Evolutionary conservation across 1,140 invertebrate genomes (phyloP), one percentile per base, ranked within the genome.

Genomic region (Neuroterus valhalla): DNA sequence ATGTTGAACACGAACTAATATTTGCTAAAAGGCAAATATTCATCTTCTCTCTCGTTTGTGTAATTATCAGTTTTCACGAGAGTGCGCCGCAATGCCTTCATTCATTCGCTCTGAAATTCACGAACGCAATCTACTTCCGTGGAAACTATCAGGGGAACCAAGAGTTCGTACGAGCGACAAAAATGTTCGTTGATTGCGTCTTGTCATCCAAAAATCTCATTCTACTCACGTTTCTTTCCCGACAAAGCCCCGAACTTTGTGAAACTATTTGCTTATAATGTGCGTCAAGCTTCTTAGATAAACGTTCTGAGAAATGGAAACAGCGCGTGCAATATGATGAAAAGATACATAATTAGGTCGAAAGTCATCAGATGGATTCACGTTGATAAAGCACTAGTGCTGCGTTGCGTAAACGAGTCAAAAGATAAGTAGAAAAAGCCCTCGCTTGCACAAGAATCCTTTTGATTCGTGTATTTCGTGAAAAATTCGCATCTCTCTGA

Each of bases 51-150:
- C 52, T 62, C 23, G 52, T 62, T 62, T 62, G 52, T 62, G 52
- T 62, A 62, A 62, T 62, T 62, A 62, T 62, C 52, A 62, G 52
- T 62, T 62, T 62, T 62, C 52, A 15, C 52, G 52, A 62, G 52
- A 62, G 52, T 62, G 52, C 52, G 21, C 52, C 52, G 52, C 52
- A 62, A 62, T 15, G 52, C 26, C 31, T 62, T 62, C 52, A 62
- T 62, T 62, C 52, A 62, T 62, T 62, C 19, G 52, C 52, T 26
- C 52, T 23, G 52, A 62, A 62, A 62, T 21, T 62, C 31, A 62
- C 52, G 23, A 62, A 62, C 3, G 52, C 52, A 62, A 62, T 62
- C 52, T 62, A 62, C 52, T 62, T 62, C 15, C 15, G 46, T 50
- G 26, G 15, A 62, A 62, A 62, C 31, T 26, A 62, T 62, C 52